Base-by-base conservation (phyloP, 2,888 invertebrate species). In the Globia sparganii region DNA sequence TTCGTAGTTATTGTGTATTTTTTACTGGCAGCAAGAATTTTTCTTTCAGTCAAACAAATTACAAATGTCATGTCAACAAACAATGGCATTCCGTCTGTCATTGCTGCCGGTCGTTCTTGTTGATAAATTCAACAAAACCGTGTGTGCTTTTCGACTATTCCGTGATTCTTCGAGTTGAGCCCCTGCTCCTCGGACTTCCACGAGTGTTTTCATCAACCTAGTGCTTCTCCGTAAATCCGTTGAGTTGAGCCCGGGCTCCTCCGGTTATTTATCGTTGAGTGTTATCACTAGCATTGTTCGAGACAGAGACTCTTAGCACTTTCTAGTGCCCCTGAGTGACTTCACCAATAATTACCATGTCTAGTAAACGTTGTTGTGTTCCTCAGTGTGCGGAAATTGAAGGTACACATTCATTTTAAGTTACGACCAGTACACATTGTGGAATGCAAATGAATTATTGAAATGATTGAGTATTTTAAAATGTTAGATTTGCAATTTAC, bases 341-440 rank as follows among this genome's bases (percentile, higher is more conserved):
- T 56, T 37, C 3, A 4, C 34, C 34, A 37, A 37, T 37, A 37
- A 4, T 40, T 58, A 69, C 21, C 56, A 69, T 69, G 69, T 69
- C 69, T 70, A 58, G 70, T 70, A 70, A 59, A 70, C 70, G 58
- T 70, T 70, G 70, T 70, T 70, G 70, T 70, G 70, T 70, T 2
- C 58, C 58, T 70, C 40, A 37, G 58, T 70, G 58, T 70, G 58
- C 1, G 58, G 40, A 28, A 59, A 40, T 31, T 40, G 40, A 59
- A 40, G 40, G 40, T 70, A 68, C 18, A 37, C 34, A 37, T 46
- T n/a, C n/a, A 37, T 37, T 37, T 37, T 37, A 37, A 37, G 37
- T 37, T 37, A 37, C 37, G 5, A 37, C 37, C 4, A 37, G 37
- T 6, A 37, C 4, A 37, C 34, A 4, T 34, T 37, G 5, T 37